A percentile compares a stretch with the other conserved stretches of the same genome.
Conservation (phyloP, 2,888 invertebrate species). For the Lycocerus yunnanus region DNA sequence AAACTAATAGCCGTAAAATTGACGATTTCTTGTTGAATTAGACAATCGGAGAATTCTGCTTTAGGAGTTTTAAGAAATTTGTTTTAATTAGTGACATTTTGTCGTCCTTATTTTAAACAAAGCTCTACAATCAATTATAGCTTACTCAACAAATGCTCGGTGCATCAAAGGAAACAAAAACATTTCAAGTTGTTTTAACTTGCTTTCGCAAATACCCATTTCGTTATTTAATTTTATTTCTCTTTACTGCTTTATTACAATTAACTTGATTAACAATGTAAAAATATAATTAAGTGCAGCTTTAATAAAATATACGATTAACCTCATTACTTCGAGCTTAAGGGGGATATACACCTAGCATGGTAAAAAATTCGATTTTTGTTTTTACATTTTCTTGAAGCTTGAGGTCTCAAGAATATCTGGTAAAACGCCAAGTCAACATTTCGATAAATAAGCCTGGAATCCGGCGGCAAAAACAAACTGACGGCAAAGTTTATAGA, state of each 20-base stretch:
- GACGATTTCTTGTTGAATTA: conserved; percentile 14
- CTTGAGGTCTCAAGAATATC: too few relatives aligned
- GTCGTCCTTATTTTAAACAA: conserved; percentile 9
- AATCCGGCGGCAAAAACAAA: too few relatives aligned
- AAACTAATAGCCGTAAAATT: conserved; percentile 22
- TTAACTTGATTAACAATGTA: not conserved
- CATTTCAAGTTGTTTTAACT: not conserved
- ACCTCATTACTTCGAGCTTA: not conserved
- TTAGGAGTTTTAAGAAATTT: conserved; percentile 14
- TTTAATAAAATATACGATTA: not conserved
- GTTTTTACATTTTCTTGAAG: too few relatives aligned
- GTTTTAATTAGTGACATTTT: conserved; percentile 22
- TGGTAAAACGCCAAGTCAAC: too few relatives aligned
- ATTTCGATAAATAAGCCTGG: too few relatives aligned
- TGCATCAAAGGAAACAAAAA: conserved; percentile 11
- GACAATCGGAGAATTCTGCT: conserved; percentile 12
- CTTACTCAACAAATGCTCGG: conserved; percentile 7
- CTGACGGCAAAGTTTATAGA: too few relatives aligned
- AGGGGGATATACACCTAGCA: too few relatives aligned
- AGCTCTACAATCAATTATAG: conserved; percentile 16
- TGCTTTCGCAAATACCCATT: not conserved
- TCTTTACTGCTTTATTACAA: not conserved
- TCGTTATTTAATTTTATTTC: not conserved
- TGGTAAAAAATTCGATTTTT: too few relatives aligned
- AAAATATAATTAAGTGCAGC: not conserved